Evolutionary conservation across 2,113 vertebrate species (phyloP).

Genomic region (Mionectes macconnelli): DNA sequence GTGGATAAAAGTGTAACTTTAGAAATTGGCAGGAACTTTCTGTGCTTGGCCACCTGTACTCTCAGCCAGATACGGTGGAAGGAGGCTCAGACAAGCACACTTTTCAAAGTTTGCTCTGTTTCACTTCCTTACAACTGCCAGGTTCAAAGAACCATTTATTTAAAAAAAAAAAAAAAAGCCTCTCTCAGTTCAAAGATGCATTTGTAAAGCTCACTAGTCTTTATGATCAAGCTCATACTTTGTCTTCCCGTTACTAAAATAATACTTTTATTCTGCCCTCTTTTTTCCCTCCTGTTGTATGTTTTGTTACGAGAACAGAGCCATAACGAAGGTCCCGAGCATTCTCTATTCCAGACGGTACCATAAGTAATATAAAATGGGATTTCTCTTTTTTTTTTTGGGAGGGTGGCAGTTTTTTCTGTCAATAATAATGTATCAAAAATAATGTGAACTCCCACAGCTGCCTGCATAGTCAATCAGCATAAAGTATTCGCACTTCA

Average conservation of each 20-base stretch:
- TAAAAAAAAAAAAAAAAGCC: not conserved
- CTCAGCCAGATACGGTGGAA: constrained; percentile 72
- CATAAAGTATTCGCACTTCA: constrained; percentile 67
- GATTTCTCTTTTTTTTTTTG: not conserved
- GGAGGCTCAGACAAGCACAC: constrained; percentile 69
- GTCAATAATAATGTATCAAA: constrained; percentile 63
- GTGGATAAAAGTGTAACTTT: constrained; percentile 84
- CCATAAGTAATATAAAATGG: constrained; percentile 31
- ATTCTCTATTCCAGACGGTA: constrained; percentile 3
- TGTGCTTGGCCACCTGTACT: constrained; percentile 77
- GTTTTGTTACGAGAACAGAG: constrained; percentile 44
- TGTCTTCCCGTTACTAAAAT: constrained; percentile 65
- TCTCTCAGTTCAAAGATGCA: constrained; percentile 55
- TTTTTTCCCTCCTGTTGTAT: not conserved
- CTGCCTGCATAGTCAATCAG: constrained; percentile 59
- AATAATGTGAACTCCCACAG: constrained; percentile 50
- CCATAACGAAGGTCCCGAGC: not conserved
- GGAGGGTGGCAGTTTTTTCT: not conserved
- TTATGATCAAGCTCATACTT: constrained; percentile 64
- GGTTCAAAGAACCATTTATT: constrained; percentile 73
- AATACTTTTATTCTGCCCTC: constrained; percentile 51
- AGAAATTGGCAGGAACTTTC: constrained; percentile 85
- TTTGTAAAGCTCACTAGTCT: constrained; percentile 40
- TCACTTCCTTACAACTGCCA: constrained; percentile 68
- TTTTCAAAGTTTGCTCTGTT: constrained; percentile 72